Evolutionary conservation across 2,113 vertebrate species (phyloP).

Genomic region (rabbit (Oryctolagus cuniculus)): mOryCun1.1 NC_091438.1:46991501-46992000

Average conservation of each 20-base stretch:
- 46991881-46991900: slow-evolving; percentile 71
- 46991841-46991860: slow-evolving; percentile 63
- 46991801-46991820: slow-evolving; percentile 14
- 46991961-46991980: slow-evolving; percentile 63
- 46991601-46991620: slow-evolving; percentile 42
- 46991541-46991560: slow-evolving; percentile 19
- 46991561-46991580: slow-evolving; percentile 6
- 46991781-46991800: slow-evolving; percentile 31
- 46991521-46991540: slow-evolving; percentile 25
- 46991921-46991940: slow-evolving; percentile 66
- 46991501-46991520: not conserved
- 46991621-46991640: slow-evolving; percentile 39
- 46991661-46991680: slow-evolving; percentile 54
- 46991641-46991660: slow-evolving; percentile 27
- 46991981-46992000: slow-evolving; percentile 66
- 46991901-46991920: slow-evolving; percentile 73
- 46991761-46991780: slow-evolving; percentile 55
- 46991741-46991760: not conserved
- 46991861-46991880: slow-evolving; percentile 73
- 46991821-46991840: slow-evolving; percentile 75
- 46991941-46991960: slow-evolving; percentile 70
- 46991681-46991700: slow-evolving; percentile 12
- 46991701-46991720: slow-evolving; percentile 33
- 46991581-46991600: slow-evolving; percentile 36
- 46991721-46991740: not conserved